phyloP scores from a whole-genome alignment of 2,888 invertebrate species.

The Sepiola atlantica region DNA sequence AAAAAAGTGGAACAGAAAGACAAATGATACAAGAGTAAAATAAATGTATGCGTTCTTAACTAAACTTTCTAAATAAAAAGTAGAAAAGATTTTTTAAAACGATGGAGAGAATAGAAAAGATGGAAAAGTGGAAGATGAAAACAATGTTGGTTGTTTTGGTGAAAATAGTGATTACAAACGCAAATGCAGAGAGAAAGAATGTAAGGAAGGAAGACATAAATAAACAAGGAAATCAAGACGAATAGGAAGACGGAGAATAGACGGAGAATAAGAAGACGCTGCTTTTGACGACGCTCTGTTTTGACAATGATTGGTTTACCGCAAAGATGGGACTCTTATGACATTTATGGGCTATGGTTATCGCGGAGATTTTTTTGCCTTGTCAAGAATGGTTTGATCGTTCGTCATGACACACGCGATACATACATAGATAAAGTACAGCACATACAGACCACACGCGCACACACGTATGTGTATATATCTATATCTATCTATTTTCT shows the following conservation, averaged over 20 bases:
- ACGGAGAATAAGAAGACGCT: neutral
- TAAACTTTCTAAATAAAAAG: too few species aligned
- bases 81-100: too few species aligned
- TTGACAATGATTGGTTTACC: slow-evolving; percentile 21
- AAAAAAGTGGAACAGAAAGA: too few species aligned
- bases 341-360: neutral
- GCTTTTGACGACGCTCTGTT: neutral
- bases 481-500: neutral
- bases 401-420: neutral
- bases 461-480: neutral
- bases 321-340: neutral
- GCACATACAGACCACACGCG: neutral
- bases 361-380: neutral
- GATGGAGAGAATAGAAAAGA: too few species aligned
- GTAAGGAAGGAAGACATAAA: neutral
- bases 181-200: neutral
- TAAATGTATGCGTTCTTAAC: too few species aligned
- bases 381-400: neutral
- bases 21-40: too few species aligned
- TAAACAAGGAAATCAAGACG: neutral
- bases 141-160: too few species aligned
- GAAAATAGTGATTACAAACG: too few species aligned
- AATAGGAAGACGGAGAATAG: neutral
- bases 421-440: neutral
- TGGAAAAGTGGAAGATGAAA: too few species aligned